Evolutionary conservation across 2,797 vertebrate genomes (phyloP), one percentile per base, ranked within the genome.

Genomic region (Pseudopleuronectes americanus): DNA sequence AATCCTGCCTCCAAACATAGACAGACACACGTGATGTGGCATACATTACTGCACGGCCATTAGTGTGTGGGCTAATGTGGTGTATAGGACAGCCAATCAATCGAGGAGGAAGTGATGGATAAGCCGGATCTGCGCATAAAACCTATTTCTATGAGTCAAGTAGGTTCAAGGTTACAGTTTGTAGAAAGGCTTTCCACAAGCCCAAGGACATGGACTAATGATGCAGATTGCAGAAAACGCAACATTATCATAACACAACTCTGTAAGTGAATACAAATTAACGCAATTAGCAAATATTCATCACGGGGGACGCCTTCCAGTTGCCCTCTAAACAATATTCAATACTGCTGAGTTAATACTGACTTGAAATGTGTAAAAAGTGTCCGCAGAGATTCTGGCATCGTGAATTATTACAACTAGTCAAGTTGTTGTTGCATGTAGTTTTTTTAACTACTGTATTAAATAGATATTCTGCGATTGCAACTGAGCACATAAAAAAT

Each of bases 1-100:
- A 77, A 80, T 57, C 28, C 24, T 49, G 41, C 19, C 19, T 76
- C n/a, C 38, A 63, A 68, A 74, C 67, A 33, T 22, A 64, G 57
- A 26, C 19, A 31, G 31, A 54, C 57, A 58, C 49, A 54, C 49
- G 49, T 36, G 49, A 31, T 70, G 53, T 22, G 6, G 53, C 47
- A 24, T 66, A 65, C 21, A 77, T 79, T 78, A 64, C 74, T 64
- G 57, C 19, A 28, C n/a, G n/a, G 16, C 19, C 59, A 72, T 85
- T 76, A 78, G 41, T 49, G 36, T 65, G 43, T 38, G 21, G 6
- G 49, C 54, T 74, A 53, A 57, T 74, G 36, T 57, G 28, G 54
- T 56, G 59, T 21, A 24, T 33, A 56, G 33, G 61, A 56, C 53
- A 68, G 43, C 13, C 10, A 14, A 59, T 79, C 80, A 62, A 9